Evolutionary conservation across 2,888 invertebrate species (phyloP).

Genomic region (Philereme vetulata): DNA sequence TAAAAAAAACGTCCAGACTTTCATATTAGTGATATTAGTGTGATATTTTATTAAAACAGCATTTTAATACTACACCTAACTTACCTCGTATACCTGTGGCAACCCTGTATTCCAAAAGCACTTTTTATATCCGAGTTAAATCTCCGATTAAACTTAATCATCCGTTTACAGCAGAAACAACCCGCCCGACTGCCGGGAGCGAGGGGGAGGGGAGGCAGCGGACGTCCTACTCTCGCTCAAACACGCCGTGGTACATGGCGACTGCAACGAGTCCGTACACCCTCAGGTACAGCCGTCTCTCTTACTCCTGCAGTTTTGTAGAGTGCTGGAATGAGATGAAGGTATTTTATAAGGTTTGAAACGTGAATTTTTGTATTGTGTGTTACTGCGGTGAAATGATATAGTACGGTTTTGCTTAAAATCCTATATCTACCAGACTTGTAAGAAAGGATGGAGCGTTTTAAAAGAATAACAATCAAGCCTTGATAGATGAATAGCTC

Average conservation of each 20-base stretch:
- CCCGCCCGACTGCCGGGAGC: slow-evolving; percentile 82
- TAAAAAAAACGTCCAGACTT: no score
- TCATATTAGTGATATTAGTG: no score
- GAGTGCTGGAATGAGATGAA: neutral
- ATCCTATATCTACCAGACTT: no score
- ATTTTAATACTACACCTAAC: no score
- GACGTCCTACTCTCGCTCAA: slow-evolving; percentile 94
- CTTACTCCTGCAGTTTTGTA: slow-evolving; percentile 36
- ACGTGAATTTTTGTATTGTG: neutral
- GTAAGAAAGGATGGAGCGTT: no score
- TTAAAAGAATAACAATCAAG: no score
- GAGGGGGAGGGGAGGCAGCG: slow-evolving; percentile 88
- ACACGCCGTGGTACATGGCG: slow-evolving; percentile 93
- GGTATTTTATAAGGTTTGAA: neutral
- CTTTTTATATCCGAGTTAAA: neutral
- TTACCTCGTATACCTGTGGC: no score
- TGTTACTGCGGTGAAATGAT: no score
- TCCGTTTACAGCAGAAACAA: slow-evolving; percentile 65
- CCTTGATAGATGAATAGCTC: no score
- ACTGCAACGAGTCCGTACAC: slow-evolving; percentile 80
- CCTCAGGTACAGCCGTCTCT: slow-evolving; percentile 74
- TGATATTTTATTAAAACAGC: no score
- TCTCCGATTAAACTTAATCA: slow-evolving; percentile 20
- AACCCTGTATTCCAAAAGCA: no score
- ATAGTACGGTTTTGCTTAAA: no score